Conservation (phyloP, 2,888 invertebrate species). For the Resseliella maxima region DNA sequence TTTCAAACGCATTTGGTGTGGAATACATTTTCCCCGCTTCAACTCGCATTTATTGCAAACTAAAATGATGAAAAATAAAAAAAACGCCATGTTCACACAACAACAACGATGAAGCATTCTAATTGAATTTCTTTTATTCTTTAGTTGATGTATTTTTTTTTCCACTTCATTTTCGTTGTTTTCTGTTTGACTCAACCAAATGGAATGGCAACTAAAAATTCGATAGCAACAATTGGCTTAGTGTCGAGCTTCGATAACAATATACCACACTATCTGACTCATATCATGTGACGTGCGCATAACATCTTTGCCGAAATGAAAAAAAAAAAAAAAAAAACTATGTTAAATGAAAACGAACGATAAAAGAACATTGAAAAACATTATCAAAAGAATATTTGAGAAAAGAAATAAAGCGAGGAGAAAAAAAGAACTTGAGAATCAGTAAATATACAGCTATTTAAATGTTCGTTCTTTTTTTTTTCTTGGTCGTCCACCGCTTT, state of each 20-base stretch:
- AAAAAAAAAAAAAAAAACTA: not conserved
- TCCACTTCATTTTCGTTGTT: not conserved
- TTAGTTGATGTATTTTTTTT: not conserved
- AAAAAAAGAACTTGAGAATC: not conserved
- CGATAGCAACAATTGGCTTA: conserved; percentile 18
- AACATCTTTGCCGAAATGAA: not conserved
- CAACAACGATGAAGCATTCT: not conserved
- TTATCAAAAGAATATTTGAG: not conserved
- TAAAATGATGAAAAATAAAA: too few species aligned
- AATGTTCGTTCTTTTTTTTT: too few species aligned
- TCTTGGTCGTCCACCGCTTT: not conserved
- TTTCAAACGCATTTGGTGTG: not conserved
- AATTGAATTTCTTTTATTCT: not conserved
- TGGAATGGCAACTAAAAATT: not conserved
- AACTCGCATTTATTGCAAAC: not conserved
- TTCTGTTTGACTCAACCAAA: not conserved
- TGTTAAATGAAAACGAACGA: not conserved
- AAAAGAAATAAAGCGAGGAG: not conserved
- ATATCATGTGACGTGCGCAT: not conserved
- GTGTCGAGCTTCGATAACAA: not conserved
- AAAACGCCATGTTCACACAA: not conserved
- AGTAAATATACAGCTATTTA: not conserved
- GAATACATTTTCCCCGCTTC: not conserved
- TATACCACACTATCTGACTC: not conserved
- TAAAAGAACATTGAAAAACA: not conserved